Evolutionary conservation across 2,797 vertebrate genomes (phyloP), one percentile per base, ranked within the genome.

Genomic region (Oceanodroma leucorhoa): DNA sequence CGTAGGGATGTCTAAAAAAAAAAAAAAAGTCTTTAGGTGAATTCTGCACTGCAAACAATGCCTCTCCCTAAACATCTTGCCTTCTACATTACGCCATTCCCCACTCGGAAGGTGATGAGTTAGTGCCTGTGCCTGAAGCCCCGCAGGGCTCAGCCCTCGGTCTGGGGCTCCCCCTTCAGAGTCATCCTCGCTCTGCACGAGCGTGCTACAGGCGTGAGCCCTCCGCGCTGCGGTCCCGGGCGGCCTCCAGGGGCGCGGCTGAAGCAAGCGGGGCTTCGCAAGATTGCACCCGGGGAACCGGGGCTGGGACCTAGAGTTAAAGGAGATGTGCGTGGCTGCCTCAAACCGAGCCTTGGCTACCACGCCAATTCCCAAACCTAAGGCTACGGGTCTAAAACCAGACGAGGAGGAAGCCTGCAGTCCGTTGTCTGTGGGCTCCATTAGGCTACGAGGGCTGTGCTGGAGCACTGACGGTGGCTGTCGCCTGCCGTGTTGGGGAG

Each of bases 401-500:
- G 41, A 22, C 0, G 12, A 45, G 50, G 32, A 41, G 16, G 21
- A 53, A 76, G 70, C n/a, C 66, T 3, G 1, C 26, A 14, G 43
- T 18, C 15, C 1, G 2, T 17, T 6, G 22, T 7, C 23, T n/a
- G 29, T 34, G 7, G 45, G 32, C n/a, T 41, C 45, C 22, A 0
- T 23, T 12, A 19, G 34, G 50, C 40, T 12, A 5, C 29, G 11
- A 48, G 48, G 50, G 76, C 61, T 45, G 24, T 41, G 60, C 24
- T 18, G 34, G 50, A 43, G n/a, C 29, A 3, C 32, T 45, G 83
- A 9, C 0, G 2, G 53, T 58, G 58, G 20, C 58, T 40, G n/a
- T n/a, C 9, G 3, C 22, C 66, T 46, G 32, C 27, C 24, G 43
- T 46, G 46, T 24, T 0, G 0, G 69, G 32, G 14, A 58, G 32